Conservation (phyloP, 2,888 invertebrate genomes). For the Isoperla grammatica region DNA sequence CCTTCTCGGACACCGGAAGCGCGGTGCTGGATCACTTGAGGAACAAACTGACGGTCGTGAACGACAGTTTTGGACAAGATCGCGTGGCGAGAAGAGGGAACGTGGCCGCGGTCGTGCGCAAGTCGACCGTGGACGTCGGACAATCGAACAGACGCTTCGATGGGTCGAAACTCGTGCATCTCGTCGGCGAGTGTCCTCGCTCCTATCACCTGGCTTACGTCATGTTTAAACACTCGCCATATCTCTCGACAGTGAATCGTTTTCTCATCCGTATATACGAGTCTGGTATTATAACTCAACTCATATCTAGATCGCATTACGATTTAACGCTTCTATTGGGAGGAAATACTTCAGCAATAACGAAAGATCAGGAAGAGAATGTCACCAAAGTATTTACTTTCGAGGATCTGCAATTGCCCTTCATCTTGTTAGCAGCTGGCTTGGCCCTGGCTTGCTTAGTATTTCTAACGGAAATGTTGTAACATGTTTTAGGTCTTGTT, state of each 20-base stretch:
- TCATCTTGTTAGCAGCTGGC: not conserved
- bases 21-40: not conserved
- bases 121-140: not conserved
- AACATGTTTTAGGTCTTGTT: too few relatives aligned
- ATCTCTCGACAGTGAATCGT: conserved; percentile 40
- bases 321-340: not conserved
- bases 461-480: too few relatives aligned
- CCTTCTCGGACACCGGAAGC: conserved; percentile 2
- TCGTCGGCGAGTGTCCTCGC: conserved; percentile 45
- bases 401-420: conserved; percentile 11
- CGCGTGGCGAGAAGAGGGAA: conserved; percentile 7
- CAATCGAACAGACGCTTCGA: conserved; percentile 19
- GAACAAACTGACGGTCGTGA: not conserved
- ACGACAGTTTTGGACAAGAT: not conserved
- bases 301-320: not conserved
- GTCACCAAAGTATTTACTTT: not conserved
- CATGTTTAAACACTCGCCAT: conserved; percentile 44
- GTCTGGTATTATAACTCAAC: conserved; percentile 17
- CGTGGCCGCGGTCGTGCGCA: conserved; percentile 12
- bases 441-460: not conserved
- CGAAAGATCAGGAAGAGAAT: not conserved
- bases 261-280: conserved; percentile 10
- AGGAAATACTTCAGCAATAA: not conserved
- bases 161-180: conserved; percentile 42
- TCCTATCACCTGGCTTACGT: conserved; percentile 45